Evolutionary conservation across 2,888 invertebrate species (phyloP).

Genomic region (Volucella inflata): DNA sequence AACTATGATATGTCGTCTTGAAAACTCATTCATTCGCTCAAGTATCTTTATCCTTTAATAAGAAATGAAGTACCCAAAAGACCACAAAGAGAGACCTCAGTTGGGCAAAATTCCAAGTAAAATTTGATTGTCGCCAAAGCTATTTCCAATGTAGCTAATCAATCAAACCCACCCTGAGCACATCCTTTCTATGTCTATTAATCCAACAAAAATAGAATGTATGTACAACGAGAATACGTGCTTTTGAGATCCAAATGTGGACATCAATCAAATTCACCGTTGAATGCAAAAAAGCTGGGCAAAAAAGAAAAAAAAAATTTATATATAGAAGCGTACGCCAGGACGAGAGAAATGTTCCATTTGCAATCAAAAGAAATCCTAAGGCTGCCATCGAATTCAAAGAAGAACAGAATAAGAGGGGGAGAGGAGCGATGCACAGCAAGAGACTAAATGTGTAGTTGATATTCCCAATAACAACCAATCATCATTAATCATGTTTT

Average conservation of each 20-base stretch:
- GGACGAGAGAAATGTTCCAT: slow-evolving; percentile 57
- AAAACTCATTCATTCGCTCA: slow-evolving; percentile 37
- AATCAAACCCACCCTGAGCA: slow-evolving; percentile 65
- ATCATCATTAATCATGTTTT: slow-evolving; percentile 75
- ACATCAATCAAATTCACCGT: slow-evolving; percentile 74
- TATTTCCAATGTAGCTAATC: slow-evolving; percentile 74
- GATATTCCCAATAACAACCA: slow-evolving; percentile 74
- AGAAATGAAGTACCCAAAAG: background rate
- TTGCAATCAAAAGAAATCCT: slow-evolving; percentile 63
- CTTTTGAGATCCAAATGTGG: slow-evolving; percentile 70
- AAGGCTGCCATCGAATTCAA: slow-evolving; percentile 21
- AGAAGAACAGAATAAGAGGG: background rate
- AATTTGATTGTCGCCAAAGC: slow-evolving; percentile 74
- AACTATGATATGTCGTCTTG: background rate
- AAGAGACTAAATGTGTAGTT: slow-evolving; percentile 67
- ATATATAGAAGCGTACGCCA: slow-evolving; percentile 48
- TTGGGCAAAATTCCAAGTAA: slow-evolving; percentile 65
- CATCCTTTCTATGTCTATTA: slow-evolving; percentile 60
- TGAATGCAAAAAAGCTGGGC: slow-evolving; percentile 61
- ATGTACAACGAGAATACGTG: slow-evolving; percentile 40
- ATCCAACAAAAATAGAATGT: slow-evolving; percentile 41
- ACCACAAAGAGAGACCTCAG: slow-evolving; percentile 16
- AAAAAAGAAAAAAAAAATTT: slow-evolving; percentile 24
- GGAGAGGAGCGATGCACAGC: slow-evolving; percentile 29
- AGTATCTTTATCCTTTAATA: slow-evolving; percentile 36